A percentile compares a stretch with the other conserved stretches of the same genome.
Evolutionary conservation across 1,140 invertebrate species (phyloP).

Genomic region (Ganaspis sp.): DNA sequence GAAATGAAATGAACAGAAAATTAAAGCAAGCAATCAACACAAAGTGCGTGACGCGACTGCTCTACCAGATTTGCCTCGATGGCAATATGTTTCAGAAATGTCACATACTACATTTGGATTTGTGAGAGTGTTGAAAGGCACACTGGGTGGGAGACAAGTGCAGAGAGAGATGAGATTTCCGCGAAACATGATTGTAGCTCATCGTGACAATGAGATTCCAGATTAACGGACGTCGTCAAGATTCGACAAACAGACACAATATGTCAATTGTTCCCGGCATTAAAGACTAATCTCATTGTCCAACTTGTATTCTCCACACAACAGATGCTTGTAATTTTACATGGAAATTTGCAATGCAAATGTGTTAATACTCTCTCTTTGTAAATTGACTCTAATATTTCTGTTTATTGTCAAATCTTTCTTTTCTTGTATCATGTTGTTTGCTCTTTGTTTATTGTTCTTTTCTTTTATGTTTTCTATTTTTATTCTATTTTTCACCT

Average conservation of each 20-base stretch:
- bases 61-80: constrained; percentile 10
- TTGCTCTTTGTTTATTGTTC: no score
- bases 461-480: no score
- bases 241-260: not conserved
- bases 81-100: constrained; percentile 17
- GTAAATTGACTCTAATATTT: not conserved
- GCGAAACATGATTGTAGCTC: constrained; percentile 15
- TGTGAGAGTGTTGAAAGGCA: not conserved
- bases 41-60: constrained; percentile 26
- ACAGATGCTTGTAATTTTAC: not conserved
- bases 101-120: constrained; percentile 3
- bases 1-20: constrained; percentile 27
- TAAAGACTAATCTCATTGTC: constrained; percentile 11
- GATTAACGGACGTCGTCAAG: constrained; percentile 22
- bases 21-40: constrained; percentile 27
- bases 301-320: not conserved
- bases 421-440: no score
- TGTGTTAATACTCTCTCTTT: not conserved
- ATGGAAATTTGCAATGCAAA: not conserved
- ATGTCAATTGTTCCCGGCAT: not conserved
- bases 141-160: not conserved
- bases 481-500: no score
- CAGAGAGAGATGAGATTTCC: constrained; percentile 8
- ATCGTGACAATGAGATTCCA: constrained; percentile 18
- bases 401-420: no score